Conservation (phyloP, 2,888 invertebrate species). For the Andrena camellia region DNA sequence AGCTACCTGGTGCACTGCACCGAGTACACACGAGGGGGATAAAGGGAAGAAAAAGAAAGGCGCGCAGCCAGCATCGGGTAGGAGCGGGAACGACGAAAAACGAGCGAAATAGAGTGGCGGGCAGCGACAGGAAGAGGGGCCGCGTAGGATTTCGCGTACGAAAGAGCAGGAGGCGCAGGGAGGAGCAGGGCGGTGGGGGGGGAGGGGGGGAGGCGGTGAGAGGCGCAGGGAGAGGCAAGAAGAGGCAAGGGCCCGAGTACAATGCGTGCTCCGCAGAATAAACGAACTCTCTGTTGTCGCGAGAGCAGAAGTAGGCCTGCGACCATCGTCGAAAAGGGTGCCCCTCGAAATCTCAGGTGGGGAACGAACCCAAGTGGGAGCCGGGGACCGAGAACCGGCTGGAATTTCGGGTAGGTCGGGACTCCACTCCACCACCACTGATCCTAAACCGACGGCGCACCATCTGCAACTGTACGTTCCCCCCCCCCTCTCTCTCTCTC, state of each 20-base stretch:
- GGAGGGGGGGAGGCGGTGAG: constrained; percentile 58
- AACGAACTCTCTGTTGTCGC: constrained; percentile 72
- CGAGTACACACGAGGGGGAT: constrained; percentile 37
- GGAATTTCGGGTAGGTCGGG: constrained; percentile 81
- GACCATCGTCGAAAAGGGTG: constrained; percentile 57
- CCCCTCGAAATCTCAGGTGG: constrained; percentile 45
- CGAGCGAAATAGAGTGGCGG: constrained; percentile 35
- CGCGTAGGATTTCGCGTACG: constrained; percentile 47
- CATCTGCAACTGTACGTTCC: constrained; percentile 29
- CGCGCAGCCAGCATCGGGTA: not conserved
- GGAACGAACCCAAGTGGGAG: constrained; percentile 36
- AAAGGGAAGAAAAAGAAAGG: not conserved
- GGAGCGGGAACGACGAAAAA: constrained; percentile 27
- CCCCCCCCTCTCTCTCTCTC: constrained; percentile 28
- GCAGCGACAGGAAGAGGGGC: constrained; percentile 25
- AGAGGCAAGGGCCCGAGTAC: constrained; percentile 81
- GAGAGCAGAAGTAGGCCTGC: constrained; percentile 70
- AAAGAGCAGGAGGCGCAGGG: constrained; percentile 48
- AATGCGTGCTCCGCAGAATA: constrained; percentile 81
- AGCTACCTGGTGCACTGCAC: constrained; percentile 55
- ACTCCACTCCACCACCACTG: constrained; percentile 34
- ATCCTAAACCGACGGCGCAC: constrained; percentile 26
- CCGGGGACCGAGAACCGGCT: constrained; percentile 62
- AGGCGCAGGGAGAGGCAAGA: constrained; percentile 65
- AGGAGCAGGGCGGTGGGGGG: constrained; percentile 68